A percentile compares a stretch with the other conserved stretches of the same genome.
Conservation (phyloP, 2,113 vertebrate genomes). For the Pavo muticus region DNA sequence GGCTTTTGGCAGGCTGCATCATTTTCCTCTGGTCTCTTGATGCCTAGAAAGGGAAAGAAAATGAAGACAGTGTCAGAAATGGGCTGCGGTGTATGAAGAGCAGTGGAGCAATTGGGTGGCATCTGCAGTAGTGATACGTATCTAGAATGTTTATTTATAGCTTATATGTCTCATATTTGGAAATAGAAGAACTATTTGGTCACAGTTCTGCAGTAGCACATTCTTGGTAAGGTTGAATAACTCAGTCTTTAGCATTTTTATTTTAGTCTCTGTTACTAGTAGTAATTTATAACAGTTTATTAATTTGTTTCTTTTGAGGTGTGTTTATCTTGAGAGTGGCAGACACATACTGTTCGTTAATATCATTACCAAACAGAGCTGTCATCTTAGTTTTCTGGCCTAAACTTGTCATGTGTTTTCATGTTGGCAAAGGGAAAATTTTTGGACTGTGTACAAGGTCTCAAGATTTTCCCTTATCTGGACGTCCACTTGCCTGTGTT, state of each 20-base stretch:
- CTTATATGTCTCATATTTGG: background rate
- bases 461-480: conserved; percentile 63
- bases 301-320: background rate
- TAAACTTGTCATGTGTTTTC: background rate
- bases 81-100: background rate
- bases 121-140: background rate
- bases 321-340: background rate
- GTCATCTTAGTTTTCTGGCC: background rate
- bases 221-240: background rate
- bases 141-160: conserved; percentile 49
- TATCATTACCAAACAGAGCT: background rate
- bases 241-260: background rate
- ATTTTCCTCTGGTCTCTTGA: background rate
- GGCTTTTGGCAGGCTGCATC: background rate
- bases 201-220: background rate
- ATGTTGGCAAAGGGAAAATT: conserved; percentile 3
- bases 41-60: background rate
- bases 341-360: background rate
- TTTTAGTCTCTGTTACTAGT: background rate
- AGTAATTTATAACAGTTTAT: background rate
- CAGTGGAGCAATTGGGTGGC: accelerated
- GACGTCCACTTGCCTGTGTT: background rate
- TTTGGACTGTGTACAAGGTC: conserved; percentile 5
- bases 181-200: background rate
- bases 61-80: background rate